phyloP scores from a whole-genome alignment of 2,113 vertebrate species.

The human (Homo sapiens) region GRCh38 chr15:98428001-98428500 shows the following conservation, averaged over 20 bases:
- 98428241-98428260: not conserved
- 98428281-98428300: not conserved
- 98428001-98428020: no score
- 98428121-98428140: no score
- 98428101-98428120: no score
- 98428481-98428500: not conserved
- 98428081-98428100: no score
- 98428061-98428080: no score
- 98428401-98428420: fast-evolving
- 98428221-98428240: not conserved
- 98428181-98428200: not conserved
- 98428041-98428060: no score
- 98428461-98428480: fast-evolving
- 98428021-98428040: no score
- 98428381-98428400: not conserved
- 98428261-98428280: not conserved
- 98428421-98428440: not conserved
- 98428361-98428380: not conserved
- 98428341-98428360: not conserved
- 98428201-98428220: not conserved
- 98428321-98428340: not conserved
- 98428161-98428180: no score
- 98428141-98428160: no score
- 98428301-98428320: no score
- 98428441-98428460: fast-evolving